Evolutionary conservation across 64 coral and sea anemone species (phyloP).

Genomic region (Pocillopora damicornis): DNA sequence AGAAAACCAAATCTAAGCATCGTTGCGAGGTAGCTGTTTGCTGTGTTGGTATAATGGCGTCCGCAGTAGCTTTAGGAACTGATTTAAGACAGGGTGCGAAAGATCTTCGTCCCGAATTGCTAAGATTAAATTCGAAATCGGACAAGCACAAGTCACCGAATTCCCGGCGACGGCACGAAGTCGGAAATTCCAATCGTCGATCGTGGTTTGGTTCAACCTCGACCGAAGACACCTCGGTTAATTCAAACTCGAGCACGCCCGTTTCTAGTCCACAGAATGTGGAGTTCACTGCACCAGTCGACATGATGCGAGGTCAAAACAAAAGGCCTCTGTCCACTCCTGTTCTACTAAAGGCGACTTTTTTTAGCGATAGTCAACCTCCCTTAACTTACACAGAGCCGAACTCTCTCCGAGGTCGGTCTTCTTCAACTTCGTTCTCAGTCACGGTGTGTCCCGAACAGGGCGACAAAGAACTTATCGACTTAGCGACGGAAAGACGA

Average conservation of each 20-base stretch:
- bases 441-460: background rate
- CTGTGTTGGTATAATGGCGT: conserved; percentile 55
- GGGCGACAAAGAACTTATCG: conserved; percentile 25
- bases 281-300: conserved; percentile 26
- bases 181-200: conserved; percentile 44
- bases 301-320: conserved; percentile 24
- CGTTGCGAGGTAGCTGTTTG: conserved; percentile 63
- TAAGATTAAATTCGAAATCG: conserved; percentile 32
- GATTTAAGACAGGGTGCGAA: conserved; percentile 50
- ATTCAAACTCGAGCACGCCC: conserved; percentile 17
- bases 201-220: conserved; percentile 69
- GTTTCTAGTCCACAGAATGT: conserved; percentile 47
- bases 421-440: conserved; percentile 7
- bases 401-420: conserved; percentile 21
- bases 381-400: conserved; percentile 46
- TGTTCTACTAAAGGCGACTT: conserved; percentile 73
- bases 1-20: conserved; percentile 48
- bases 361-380: conserved; percentile 36
- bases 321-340: conserved; percentile 80
- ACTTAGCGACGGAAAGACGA: conserved; percentile 23
- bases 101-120: conserved; percentile 37
- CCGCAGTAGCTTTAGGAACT: conserved; percentile 48
- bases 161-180: conserved; percentile 67
- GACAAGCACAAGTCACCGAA: conserved; percentile 61
- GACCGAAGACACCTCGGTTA: conserved; percentile 31